Percentiles rank a stretch among this genome's conserved stretches.
Conservation (phyloP, 2,113 vertebrate genomes). For the Nothocercus nigrocapillus region DNA sequence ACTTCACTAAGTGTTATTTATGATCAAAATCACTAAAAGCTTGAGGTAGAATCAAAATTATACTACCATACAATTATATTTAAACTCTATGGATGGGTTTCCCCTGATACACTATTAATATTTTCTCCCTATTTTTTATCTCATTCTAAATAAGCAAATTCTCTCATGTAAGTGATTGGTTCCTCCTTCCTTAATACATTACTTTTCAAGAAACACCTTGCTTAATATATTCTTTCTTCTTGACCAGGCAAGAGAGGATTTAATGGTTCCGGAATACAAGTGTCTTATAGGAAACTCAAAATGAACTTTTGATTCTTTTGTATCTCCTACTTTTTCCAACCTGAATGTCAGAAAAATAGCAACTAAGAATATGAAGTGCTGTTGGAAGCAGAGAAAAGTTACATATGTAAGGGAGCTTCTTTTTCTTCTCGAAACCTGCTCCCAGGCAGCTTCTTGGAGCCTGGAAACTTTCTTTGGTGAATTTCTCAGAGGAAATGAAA, state of each 20-base stretch:
- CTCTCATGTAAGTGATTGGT: not conserved
- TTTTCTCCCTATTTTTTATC: not conserved
- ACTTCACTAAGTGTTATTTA: not conserved
- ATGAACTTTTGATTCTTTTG: not conserved
- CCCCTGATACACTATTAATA: rapidly evolving
- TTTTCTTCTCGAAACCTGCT: not conserved
- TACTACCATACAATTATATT: not conserved
- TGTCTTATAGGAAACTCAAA: rapidly evolving
- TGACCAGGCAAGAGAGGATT: not conserved
- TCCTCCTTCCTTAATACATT: rapidly evolving
- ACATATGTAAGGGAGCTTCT: not conserved
- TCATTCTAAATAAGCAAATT: not conserved
- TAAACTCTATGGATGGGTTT: not conserved
- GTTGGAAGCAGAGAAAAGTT: not conserved
- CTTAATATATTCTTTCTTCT: not conserved
- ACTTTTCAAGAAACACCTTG: rapidly evolving
- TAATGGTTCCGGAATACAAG: not conserved
- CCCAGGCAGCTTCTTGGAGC: not conserved
- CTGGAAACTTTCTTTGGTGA: not conserved
- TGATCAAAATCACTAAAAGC: rapidly evolving
- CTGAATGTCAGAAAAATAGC: not conserved
- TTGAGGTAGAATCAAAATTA: not conserved
- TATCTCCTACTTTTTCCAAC: not conserved
- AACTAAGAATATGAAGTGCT: not conserved
- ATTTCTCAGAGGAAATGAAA: not conserved